phyloP scores from a whole-genome alignment of 2,113 vertebrate genomes.

The Hippocampus barbouri region DNA sequence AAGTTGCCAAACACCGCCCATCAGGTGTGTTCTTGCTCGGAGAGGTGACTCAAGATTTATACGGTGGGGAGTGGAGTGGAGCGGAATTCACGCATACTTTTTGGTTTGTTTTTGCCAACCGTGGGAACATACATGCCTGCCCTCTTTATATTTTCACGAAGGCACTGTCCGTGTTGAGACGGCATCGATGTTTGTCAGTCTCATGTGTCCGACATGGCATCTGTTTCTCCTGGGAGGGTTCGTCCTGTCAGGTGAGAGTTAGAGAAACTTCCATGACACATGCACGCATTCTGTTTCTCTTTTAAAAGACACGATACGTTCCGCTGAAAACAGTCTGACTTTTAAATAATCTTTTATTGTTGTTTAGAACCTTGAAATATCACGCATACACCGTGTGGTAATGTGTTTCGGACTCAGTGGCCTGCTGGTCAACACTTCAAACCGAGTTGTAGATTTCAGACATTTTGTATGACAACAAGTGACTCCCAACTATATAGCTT shows the following conservation, averaged over 20 bases:
- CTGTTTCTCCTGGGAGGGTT: slow-evolving; percentile 57
- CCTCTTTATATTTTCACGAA: not conserved
- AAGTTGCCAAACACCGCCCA: slow-evolving; percentile 24
- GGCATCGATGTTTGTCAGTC: slow-evolving; percentile 19
- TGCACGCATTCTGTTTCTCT: not conserved
- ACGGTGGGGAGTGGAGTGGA: not conserved
- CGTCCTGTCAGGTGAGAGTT: slow-evolving; percentile 64
- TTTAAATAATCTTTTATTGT: not conserved
- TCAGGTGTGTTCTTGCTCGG: slow-evolving; percentile 30
- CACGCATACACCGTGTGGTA: not conserved
- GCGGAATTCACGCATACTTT: not conserved
- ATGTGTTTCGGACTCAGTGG: not conserved
- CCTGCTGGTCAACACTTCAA: not conserved
- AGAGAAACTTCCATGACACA: slow-evolving; percentile 28
- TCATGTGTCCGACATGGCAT: slow-evolving; percentile 54
- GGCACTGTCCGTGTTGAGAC: slow-evolving; percentile 4
- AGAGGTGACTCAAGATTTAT: not conserved
- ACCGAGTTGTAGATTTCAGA: not conserved
- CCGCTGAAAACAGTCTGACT: not conserved
- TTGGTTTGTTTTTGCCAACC: not conserved
- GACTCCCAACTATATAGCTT: not conserved
- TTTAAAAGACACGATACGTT: not conserved
- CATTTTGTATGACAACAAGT: not conserved
- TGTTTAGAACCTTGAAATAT: not conserved
- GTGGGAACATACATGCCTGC: not conserved